Base-by-base conservation (phyloP, 1,140 invertebrate genomes). In the Nylanderia fulva region DNA sequence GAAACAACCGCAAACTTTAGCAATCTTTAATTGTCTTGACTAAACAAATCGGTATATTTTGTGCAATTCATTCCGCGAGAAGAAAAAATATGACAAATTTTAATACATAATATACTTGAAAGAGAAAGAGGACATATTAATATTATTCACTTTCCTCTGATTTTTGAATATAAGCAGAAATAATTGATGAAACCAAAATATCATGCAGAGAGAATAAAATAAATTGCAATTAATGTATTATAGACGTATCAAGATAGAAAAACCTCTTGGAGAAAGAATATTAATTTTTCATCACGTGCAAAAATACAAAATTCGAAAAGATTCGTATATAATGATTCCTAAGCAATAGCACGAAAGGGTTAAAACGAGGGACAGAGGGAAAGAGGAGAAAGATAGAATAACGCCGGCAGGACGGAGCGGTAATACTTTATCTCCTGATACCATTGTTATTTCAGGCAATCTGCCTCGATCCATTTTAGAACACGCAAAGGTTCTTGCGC, bases 341-440 rank as follows among this genome's bases (percentile, higher is more conserved):
- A 71, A 52, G 33, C 24, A 27, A 66, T 24, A 3, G 66, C n/a
- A 48, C 39, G 68, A 27, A 66, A 66, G 4, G n/a, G 13, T 54
- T 42, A 9, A 64, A 66, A 80, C 27, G 48, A 58, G 33, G 6
- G 58, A 63, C 5, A n/a, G n/a, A n/a, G n/a, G n/a, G 27, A 6
- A 75, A 74, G 39, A 48, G 27, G 15, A 61, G 21, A 68, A 63
- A 54, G 68, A 36, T 61, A 52, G 42, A 82, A 54, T 18, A 68
- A 36, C 42, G 42, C 39, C 36, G 36, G 21, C 66, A 39, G 63
- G 48, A 21, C 39, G 27, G 33, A 39, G 11, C 24, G 29, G 58
- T 86, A 84, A 86, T 86, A 86, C 39, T 86, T 86, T 75, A 83
- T 83, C 85, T 86, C 11, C 42, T 52, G 79, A 84, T 86, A 74